phyloP scores from a whole-genome alignment of 2,113 vertebrate species.

The Siphamia tubifer region DNA sequence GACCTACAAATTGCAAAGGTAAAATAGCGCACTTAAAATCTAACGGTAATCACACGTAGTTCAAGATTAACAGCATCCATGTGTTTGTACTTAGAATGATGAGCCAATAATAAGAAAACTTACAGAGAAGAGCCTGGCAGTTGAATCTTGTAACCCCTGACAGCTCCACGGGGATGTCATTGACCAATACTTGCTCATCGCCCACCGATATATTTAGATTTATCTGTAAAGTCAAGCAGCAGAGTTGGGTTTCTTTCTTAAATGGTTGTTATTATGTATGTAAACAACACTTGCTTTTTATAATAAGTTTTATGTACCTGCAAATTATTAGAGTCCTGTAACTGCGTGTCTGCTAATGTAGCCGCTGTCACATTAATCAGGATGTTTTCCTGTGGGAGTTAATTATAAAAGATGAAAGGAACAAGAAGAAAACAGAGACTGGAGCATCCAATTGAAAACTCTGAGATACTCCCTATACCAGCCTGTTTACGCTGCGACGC shows the following conservation, averaged over 20 bases:
- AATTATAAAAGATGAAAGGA: neutral
- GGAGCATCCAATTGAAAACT: neutral
- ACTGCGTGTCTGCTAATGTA: constrained; percentile 57
- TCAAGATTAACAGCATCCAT: no score
- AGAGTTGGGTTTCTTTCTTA: neutral
- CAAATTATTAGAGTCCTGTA: constrained; percentile 77
- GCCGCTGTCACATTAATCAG: constrained; percentile 83
- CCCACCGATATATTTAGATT: constrained; percentile 75
- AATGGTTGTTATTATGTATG: neutral
- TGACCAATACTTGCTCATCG: constrained; percentile 86
- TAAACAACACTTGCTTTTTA: neutral
- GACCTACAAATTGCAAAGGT: no score
- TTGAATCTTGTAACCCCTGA: constrained; percentile 87
- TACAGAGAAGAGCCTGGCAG: constrained; percentile 86
- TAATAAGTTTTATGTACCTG: constrained; percentile 77
- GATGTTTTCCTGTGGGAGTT: constrained; percentile 80
- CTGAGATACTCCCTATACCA: neutral
- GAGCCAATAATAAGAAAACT: constrained; percentile 62
- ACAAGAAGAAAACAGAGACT: neutral
- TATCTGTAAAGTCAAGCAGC: constrained; percentile 54
- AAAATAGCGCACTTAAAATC: no score
- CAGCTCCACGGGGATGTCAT: constrained; percentile 87
- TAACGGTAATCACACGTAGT: no score
- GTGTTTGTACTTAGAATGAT: neutral
- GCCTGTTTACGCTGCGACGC: neutral